Base-by-base conservation (phyloP, 1,140 invertebrate genomes). In the Eubasilissa regina region DNA sequence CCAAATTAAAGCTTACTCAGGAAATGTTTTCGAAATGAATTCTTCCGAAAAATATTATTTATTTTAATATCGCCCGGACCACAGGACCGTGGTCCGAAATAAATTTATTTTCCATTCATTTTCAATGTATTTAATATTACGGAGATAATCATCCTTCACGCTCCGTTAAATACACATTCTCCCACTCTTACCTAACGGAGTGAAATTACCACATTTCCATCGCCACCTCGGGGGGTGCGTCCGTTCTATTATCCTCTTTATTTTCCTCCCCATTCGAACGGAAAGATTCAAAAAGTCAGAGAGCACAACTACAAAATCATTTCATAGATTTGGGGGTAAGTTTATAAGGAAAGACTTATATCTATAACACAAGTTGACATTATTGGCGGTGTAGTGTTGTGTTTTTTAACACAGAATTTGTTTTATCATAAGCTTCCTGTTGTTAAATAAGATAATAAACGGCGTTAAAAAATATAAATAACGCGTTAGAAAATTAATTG, bases 191-290 rank as follows among this genome's bases (percentile, higher is more conserved):
- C 64, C 70, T 75, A 82, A 82, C 78, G 56, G 81, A 80, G 78
- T 75, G 78, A 82, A 82, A 82, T 82, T 82, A 82, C 81, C 78
- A 75, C 80, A 82, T 82, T 81, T 79, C 72, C 68, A 77, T 53
- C 62, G 51, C 56, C 53, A 19, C 68, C 51, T 48, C 19, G 15
- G 48, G 78, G 60, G 43, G 62, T 35, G 64, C 60, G 81, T 80
- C 81, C 78, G 62, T 75, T 75, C 53, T 68, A 51, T 77, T 77
- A 74, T 80, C 66, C 77, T 55, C 73, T 81, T 79, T 79, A 79
- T 78, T 81, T 81, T 77, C 60, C 75, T 43, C 25, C 45, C 68
- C 43, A 53, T 75, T 62, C 48, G 35, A 3, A 17, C 53, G 53
- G n/a, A 44, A 70, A 35, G 60, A 58, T 47, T 70, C 75, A 77